Evolutionary conservation across 2,888 invertebrate genomes (phyloP), one percentile per base, ranked within the genome.

Genomic region (Eristalis pertinax): DNA sequence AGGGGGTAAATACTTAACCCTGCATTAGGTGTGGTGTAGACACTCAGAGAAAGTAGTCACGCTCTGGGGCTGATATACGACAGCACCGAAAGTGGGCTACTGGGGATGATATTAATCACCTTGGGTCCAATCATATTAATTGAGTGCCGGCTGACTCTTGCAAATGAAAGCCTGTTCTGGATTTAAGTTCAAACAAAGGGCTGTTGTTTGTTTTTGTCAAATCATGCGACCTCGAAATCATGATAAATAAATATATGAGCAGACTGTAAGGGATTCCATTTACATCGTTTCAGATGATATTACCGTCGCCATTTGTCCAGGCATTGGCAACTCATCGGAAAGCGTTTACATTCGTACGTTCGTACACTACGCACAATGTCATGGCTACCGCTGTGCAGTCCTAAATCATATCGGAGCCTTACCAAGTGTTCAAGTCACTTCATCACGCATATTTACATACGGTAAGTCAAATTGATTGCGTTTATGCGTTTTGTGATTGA

Each of bases 241-340:
- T 13, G 4, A 4, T 38, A 1, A 13, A 13, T 38, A 38, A 38
- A 35, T 35, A 35, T 35, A 35, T 35, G 35, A 35, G 5, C 5
- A 35, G 3, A 35, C 1, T 4, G 3, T 11, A 50, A 56, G 13
- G 4, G 56, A 56, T 19, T 56, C 19, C 19, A 56, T 38, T 13
- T 38, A 38, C 38, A 19, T n/a, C 4, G 4, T 90, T 93, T 22
- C 92, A 97, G 98, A 97, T 94, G 97, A 97, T 92, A 95, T 97
- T 90, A 97, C 97, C 4, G 95, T 98, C 84, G 97, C 97, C 13
- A 96, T 98, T 90, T 97, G 97, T 91, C 97, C 98, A 68, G 98
- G 98, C 84, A 98, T 99, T 90, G 98, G 98, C 68, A 99, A 98
- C 93, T 97, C 97, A 64, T 98, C 98, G 64, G 98, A 99, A 93